A percentile compares a stretch with the other conserved stretches of the same genome.
These are phyloP conservation scores for Pogona vitticeps DNA, from an alignment of 2,113 vertebrate species.

Conservation along the genomic window DNA sequence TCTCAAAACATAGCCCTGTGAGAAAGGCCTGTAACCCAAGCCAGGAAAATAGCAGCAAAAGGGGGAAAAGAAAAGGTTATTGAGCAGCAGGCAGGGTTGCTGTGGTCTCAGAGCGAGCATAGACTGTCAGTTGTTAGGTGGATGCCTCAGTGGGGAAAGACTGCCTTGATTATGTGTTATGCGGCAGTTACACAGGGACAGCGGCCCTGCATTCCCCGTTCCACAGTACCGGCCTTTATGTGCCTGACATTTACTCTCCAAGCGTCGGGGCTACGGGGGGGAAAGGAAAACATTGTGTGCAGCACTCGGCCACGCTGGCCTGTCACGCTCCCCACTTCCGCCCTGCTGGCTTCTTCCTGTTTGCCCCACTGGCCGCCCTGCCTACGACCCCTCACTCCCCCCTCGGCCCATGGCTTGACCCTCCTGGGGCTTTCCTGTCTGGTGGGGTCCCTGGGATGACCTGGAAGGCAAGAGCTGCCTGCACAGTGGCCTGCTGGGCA, in stretches of 20 bases:
- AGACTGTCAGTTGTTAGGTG: slow-evolving; percentile 71
- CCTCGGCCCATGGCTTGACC: slow-evolving; percentile 32
- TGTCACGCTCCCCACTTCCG: slow-evolving; percentile 23
- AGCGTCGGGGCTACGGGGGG: slow-evolving; percentile 62
- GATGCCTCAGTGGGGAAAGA: slow-evolving; percentile 67
- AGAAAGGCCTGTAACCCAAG: slow-evolving; percentile 64
- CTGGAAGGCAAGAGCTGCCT: slow-evolving; percentile 15
- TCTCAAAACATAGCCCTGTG: slow-evolving; percentile 29
- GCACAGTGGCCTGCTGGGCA: slow-evolving; percentile 14
- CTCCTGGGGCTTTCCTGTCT: slow-evolving; percentile 30
- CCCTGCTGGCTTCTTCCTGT: slow-evolving; percentile 29
- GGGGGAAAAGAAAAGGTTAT: slow-evolving; percentile 69
- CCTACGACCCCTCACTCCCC: slow-evolving; percentile 61
- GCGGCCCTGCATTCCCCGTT: slow-evolving; percentile 66
- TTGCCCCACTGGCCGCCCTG: slow-evolving; percentile 46
- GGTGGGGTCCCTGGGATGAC: slow-evolving; percentile 26
- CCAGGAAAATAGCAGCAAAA: slow-evolving; percentile 40
- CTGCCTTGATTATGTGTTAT: slow-evolving; percentile 76
- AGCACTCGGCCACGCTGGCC: slow-evolving; percentile 28
- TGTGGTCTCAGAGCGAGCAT: slow-evolving; percentile 67
- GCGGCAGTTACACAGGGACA: slow-evolving; percentile 70
- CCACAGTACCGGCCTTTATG: slow-evolving; percentile 74
- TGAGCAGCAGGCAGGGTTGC: slow-evolving; percentile 53
- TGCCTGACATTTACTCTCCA: slow-evolving; percentile 71
- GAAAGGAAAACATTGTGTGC: slow-evolving; percentile 69